phyloP scores from a whole-genome alignment of 2,113 vertebrate genomes.

The Dasypus novemcinctus region DNA sequence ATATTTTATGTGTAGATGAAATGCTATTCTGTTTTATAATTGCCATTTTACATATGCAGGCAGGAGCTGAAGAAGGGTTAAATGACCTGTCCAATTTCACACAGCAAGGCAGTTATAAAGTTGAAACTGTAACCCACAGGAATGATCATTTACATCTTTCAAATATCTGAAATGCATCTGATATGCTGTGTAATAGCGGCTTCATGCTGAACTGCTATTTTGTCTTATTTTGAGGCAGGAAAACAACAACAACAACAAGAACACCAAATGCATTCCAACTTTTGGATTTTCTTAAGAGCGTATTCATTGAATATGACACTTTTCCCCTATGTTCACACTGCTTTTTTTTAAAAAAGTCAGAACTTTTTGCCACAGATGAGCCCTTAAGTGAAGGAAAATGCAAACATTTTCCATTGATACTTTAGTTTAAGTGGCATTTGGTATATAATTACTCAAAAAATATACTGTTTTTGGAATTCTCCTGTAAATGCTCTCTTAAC shows the following conservation, averaged over 20 bases:
- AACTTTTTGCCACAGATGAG: not conserved
- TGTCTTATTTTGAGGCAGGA: not conserved
- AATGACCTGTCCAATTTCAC: conserved; percentile 38
- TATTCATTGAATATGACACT: conserved; percentile 7
- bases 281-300: conserved; percentile 53
- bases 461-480: not conserved
- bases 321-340: conserved; percentile 15
- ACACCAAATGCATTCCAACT: not conserved
- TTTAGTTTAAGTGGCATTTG: conserved; percentile 33
- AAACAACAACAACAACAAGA: not conserved
- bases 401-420: conserved; percentile 25
- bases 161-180: conserved; percentile 41
- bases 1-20: not conserved
- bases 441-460: conserved; percentile 56
- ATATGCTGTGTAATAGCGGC: not conserved
- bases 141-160: conserved; percentile 16
- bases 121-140: not conserved
- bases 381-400: conserved; percentile 29
- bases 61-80: not conserved
- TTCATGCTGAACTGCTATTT: conserved; percentile 22
- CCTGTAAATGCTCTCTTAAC: not conserved
- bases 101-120: conserved; percentile 13
- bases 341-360: conserved; percentile 46
- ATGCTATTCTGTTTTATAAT: not conserved
- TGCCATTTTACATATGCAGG: not conserved